Percentiles rank a stretch among this genome's conserved stretches.
Conservation (phyloP, 2,888 invertebrate genomes). For the Mimumesa dahlbomi region DNA sequence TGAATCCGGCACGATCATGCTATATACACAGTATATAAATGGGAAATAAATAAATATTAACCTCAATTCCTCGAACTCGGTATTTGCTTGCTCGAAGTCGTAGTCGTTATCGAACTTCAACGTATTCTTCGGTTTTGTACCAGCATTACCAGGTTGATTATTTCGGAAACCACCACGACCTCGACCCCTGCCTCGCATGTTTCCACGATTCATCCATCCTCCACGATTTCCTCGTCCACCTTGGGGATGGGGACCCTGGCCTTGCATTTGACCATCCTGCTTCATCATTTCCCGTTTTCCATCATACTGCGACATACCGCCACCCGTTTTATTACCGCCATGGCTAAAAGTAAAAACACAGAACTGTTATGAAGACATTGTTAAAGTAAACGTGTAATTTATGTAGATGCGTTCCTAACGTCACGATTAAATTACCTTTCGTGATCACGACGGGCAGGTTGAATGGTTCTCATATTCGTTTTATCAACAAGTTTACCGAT, state of each 20-base stretch:
- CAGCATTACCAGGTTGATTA: slow-evolving; percentile 75
- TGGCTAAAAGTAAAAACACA: slow-evolving; percentile 59
- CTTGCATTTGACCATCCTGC: slow-evolving; percentile 65
- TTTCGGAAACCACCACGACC: slow-evolving; percentile 76
- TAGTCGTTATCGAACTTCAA: slow-evolving; percentile 98
- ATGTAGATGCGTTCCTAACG: no score
- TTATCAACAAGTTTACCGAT: slow-evolving; percentile 75
- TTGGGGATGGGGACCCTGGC: slow-evolving; percentile 74
- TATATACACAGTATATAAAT: background rate
- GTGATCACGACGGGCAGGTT: slow-evolving; percentile 74
- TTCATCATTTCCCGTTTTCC: slow-evolving; percentile 70
- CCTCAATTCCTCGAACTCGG: slow-evolving; percentile 95
- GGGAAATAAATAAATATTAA: slow-evolving; percentile 48
- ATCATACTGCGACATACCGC: slow-evolving; percentile 76
- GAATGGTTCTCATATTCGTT: slow-evolving; percentile 70
- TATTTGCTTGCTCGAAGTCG: slow-evolving; percentile 99
- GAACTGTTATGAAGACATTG: background rate
- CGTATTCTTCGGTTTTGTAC: slow-evolving; percentile 84
- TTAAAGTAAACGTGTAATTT: background rate
- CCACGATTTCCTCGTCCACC: slow-evolving; percentile 77
- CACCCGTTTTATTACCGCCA: slow-evolving; percentile 69
- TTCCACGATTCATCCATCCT: slow-evolving; percentile 77
- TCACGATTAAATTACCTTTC: slow-evolving; percentile 69
- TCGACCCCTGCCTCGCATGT: slow-evolving; percentile 76
- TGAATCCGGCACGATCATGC: slow-evolving; percentile 75